phyloP scores from a whole-genome alignment of 2,888 invertebrate species.

The Frankliniella fusca region DNA sequence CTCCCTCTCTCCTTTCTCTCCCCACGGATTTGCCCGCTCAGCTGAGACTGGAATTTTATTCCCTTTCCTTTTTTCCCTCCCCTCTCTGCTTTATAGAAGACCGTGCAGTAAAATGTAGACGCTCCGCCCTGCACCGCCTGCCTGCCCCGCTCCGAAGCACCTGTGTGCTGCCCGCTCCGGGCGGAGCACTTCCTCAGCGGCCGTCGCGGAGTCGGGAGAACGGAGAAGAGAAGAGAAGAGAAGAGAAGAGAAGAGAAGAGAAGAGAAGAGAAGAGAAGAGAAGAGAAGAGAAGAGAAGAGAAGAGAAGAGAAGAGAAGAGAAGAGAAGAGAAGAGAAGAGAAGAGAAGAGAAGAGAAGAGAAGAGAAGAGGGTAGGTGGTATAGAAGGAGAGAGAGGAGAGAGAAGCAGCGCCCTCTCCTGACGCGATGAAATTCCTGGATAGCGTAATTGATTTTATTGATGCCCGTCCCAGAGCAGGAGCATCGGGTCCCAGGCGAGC shows the following conservation, averaged over 20 bases:
- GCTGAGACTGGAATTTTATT: no score
- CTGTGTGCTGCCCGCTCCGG: no score
- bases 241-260: not conserved
- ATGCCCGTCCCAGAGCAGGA: not conserved
- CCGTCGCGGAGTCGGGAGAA: not conserved
- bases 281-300: not conserved
- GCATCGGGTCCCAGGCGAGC: not conserved
- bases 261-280: no score
- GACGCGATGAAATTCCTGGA: not conserved
- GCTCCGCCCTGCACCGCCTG: no score
- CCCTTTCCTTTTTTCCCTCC: no score
- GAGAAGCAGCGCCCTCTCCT: not conserved
- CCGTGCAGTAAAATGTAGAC: no score
- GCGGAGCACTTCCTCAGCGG: not conserved
- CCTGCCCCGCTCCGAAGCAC: no score
- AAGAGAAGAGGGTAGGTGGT: no score
- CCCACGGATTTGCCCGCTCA: no score
- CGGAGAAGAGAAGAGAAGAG: not conserved
- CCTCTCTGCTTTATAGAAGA: no score
- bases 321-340: not conserved
- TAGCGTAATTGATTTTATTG: constrained; percentile 1
- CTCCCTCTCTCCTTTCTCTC: no score
- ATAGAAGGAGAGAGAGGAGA: not conserved
- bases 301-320: not conserved
- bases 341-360: not conserved